Base-by-base conservation (phyloP, 2,113 vertebrate species). In the Monopterus albus region DNA sequence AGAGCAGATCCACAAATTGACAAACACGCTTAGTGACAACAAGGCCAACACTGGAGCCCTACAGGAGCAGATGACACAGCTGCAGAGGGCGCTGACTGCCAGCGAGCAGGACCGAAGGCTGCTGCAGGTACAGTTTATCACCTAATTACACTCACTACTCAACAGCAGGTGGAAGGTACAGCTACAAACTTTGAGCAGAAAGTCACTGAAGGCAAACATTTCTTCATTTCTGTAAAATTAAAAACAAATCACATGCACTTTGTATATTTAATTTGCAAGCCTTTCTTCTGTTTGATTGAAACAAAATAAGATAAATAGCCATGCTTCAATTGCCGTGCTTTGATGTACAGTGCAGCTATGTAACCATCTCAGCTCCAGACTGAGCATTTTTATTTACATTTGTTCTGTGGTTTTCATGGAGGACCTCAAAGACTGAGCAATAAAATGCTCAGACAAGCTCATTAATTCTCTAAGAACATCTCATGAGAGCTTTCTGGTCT, bases 51-150 rank as follows among this genome's bases (percentile, higher is more conserved):
- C 70, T 0, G 89, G 78, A 36, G 65, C 74, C 21, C 83, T 94
- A 28, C 90, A 93, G 74, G 93, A 94, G 56, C 91, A 93, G 59
- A 55, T 86, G 11, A 62, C 46, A 3, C 92, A 93, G 73, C 89
- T 95, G 42, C 93, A 94, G 74, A 87, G 87, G 39, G 89, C 88
- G 5, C 79, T 95, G 74, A 85, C 81, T 2, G 83, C 86, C 63
- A 91, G 92, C 1, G 92, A 95, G 80, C 89, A 92, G 18, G 93
- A 95, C 62, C 87, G 91, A 31, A 82, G 90, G 52, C 81, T 90
- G 60, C 78, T 94, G 56, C 94, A 95, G 94, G 95, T 94, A 86
- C 38, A 35, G 39, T 29, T 36, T 28, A 2, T 47, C 18, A 53
- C 23, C 10, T 21, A 26, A 12, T 53, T 23, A 52, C 39, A 31